phyloP scores from a whole-genome alignment of 2,797 vertebrate species.

The Enteromius radiatus region DNA sequence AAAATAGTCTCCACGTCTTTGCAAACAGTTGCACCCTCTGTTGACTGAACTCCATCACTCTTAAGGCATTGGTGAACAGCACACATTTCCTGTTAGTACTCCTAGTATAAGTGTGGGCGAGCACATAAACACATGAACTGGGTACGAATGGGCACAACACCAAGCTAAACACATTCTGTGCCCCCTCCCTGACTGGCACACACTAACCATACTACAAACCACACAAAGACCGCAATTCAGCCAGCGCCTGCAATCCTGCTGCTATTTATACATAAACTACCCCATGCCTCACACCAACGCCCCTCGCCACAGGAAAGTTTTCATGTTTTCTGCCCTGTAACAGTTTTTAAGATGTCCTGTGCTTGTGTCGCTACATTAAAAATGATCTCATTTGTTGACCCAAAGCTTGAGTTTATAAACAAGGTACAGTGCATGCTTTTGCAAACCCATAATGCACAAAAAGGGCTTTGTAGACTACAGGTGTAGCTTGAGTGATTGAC shows the following conservation, averaged over 20 bases:
- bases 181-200: constrained; percentile 69
- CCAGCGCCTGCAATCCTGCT: constrained; percentile 62
- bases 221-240: constrained; percentile 81
- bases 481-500: constrained; percentile 57
- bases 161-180: constrained; percentile 75
- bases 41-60: constrained; percentile 25
- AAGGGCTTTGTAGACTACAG: constrained; percentile 45
- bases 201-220: constrained; percentile 62
- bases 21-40: constrained; percentile 57
- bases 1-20: constrained; percentile 62
- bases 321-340: constrained; percentile 50
- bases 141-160: constrained; percentile 67
- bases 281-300: constrained; percentile 56
- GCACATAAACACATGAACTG: constrained; percentile 64
- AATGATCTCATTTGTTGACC: constrained; percentile 69
- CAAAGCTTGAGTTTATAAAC: constrained; percentile 46
- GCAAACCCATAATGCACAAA: constrained; percentile 15
- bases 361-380: constrained; percentile 57
- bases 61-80: constrained; percentile 55
- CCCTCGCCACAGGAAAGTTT: constrained; percentile 50
- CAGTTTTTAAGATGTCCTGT: constrained; percentile 61
- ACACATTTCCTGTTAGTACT: background rate
- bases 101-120: constrained; percentile 40
- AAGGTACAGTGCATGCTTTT: constrained; percentile 11
- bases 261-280: constrained; percentile 67